Evolutionary conservation across 1,140 invertebrate genomes (phyloP).

Genomic region (Magallana angulata): DNA sequence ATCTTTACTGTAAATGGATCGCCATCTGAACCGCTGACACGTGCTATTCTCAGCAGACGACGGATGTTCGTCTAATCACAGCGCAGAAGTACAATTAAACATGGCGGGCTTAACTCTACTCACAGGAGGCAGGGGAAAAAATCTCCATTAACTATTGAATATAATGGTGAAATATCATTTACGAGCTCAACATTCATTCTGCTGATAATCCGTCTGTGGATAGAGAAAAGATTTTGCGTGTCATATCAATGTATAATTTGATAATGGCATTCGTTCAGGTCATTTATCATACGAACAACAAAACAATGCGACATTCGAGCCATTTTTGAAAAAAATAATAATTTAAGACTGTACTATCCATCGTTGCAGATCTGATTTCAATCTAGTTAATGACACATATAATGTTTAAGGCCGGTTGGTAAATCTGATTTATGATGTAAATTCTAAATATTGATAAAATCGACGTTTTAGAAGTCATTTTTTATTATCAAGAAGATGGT

Average conservation of each 20-base stretch:
- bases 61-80: constrained; percentile 7
- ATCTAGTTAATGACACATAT: too few relatives aligned
- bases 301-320: background rate
- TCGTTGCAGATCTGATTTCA: too few relatives aligned
- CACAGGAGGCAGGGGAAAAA: background rate
- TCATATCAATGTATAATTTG: background rate
- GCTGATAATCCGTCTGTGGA: background rate
- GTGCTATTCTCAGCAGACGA: background rate
- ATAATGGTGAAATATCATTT: constrained; percentile 26
- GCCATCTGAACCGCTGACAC: background rate
- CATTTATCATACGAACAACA: background rate
- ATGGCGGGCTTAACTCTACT: constrained; percentile 24
- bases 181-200: background rate
- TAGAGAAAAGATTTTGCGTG: background rate
- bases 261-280: background rate
- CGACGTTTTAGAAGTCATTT: too few relatives aligned
- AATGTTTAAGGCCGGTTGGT: too few relatives aligned
- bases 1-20: background rate
- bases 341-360: background rate
- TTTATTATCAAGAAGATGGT: too few relatives aligned
- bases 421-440: too few relatives aligned
- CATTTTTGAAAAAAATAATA: background rate
- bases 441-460: too few relatives aligned
- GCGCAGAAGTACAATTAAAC: constrained; percentile 27
- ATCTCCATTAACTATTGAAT: constrained; percentile 18